Base-by-base conservation (phyloP, 2,888 invertebrate genomes). In the Leucophenga montana region DNA sequence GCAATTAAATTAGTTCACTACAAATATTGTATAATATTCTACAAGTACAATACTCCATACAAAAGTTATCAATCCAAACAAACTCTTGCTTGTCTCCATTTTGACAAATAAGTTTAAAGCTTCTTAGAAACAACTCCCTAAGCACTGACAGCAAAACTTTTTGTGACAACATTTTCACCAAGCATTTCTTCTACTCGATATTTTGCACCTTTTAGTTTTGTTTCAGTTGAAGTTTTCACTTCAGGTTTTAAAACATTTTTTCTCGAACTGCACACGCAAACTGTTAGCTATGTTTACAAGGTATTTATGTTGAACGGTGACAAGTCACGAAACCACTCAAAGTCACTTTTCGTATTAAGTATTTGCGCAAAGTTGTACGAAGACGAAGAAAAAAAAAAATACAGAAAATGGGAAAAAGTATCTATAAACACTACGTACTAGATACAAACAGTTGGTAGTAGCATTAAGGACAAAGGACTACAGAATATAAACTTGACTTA, bases 281-380 rank as follows among this genome's bases (percentile, higher is more conserved):
- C 46, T 16, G 59, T 59, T 59, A 33, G 59, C 59, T 9, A 59
- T 33, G 31, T 31, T 64, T 64, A 64, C 62, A 64, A 48, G 46
- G 62, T 64, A 64, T 64, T 64, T 64, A 64, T 64, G 62, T 22
- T 64, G 62, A 64, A 64, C 62, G 62, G 62, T 64, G 62, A 64
- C 62, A 64, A 64, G 62, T 64, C 62, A 64, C 46, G 62, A 64
- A 64, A 64, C 62, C 62, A 64, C 62, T 64, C 62, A 64, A 64
- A 64, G 62, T 64, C 48, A 64, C 62, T 64, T 64, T 57, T 27
- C 57, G 31, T 20, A 64, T 20, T 20, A 64, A 64, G 62, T 64
- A 64, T 64, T 64, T 64, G 46, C 46, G 22, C 39, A 46, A 64
- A 64, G 22, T 64, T 48, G 48, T 64, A 48, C 2, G 14, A n/a